Base-by-base conservation (phyloP, 2,113 vertebrate species). In the Sorex fumeus region DNA sequence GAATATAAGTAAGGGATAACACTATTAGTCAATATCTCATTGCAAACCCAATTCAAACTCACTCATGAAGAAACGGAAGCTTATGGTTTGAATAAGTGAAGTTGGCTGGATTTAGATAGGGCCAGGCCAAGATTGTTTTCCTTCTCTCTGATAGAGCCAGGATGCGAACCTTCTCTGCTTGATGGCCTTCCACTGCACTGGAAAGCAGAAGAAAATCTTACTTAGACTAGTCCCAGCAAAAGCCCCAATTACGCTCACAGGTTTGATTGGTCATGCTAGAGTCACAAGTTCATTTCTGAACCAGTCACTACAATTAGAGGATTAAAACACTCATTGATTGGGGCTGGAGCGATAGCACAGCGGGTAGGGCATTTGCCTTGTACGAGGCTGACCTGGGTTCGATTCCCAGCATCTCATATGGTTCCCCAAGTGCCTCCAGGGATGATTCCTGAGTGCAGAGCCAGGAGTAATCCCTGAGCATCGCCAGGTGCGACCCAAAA, bases 41-140 rank as follows among this genome's bases (percentile, higher is more conserved):
- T 74, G 30, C 40, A 78, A 90, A 90, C n/a, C 21, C 83, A 90
- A 74, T 64, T 90, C 62, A 79, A 76, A 76, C 27, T 76, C 34
- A 67, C 53, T 71, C 87, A 23, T 84, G 67, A 34, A 18, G 64
- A 64, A 80, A 43, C n/a, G 25, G 43, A 69, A n/a, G 77, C 60
- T 34, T 67, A 45, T 45, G 16, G 25, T 80, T 84, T 8, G 0
- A 87, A 3, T 80, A 72, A 72, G 28, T 84, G 50, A 45, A 72
- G 28, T 91, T 21, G 32, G 30, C 50, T 87, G 28, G 12, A 67
- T 90, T 84, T 30, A 84, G 87, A 8, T 45, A 77, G 77, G 50
- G 28, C 64, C 69, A 40, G 18, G 23, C 66, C 43, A 62, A 53
- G n/a, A 67, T 25, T 28, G 36, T 67, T 77, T 94, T 57, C 76